Evolutionary conservation across 1,140 invertebrate species (phyloP).

Genomic region (Zaprionus davidi): DNA sequence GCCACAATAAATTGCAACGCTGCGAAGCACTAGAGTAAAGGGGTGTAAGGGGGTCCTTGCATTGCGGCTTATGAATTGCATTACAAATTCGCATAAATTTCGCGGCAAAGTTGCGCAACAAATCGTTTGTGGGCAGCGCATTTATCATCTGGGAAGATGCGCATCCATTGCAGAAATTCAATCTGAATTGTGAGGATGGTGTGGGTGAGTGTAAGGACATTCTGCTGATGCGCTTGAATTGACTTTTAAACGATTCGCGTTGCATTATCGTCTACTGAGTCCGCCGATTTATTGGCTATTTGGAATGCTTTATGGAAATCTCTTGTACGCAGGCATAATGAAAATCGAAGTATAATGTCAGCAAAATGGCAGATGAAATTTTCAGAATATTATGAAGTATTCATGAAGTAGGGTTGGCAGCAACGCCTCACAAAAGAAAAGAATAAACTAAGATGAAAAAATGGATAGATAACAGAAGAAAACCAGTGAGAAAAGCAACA

Average conservation of each 20-base stretch:
- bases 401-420: not conserved
- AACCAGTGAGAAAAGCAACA: no score
- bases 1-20: conserved; percentile 63
- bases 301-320: conserved; percentile 34
- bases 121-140: conserved; percentile 68
- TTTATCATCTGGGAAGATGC: conserved; percentile 69
- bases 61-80: conserved; percentile 72
- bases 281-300: conserved; percentile 38
- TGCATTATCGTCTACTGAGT: conserved; percentile 21
- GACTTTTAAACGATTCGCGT: conserved; percentile 40
- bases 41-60: not conserved
- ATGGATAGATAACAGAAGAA: not conserved
- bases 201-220: not conserved
- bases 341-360: not conserved
- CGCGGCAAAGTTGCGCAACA: conserved; percentile 70
- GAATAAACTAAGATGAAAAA: not conserved
- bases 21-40: not conserved
- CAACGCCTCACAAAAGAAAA: not conserved
- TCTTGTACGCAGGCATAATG: not conserved
- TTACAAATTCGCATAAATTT: conserved; percentile 77
- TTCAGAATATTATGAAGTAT: not conserved
- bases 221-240: conserved; percentile 38
- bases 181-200: conserved; percentile 61
- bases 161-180: conserved; percentile 71
- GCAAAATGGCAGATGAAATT: conserved; percentile 4